Percentiles rank a stretch among this genome's conserved stretches.
Conservation (phyloP, 2,113 vertebrate species). For the Microcebus tavaratra region DNA sequence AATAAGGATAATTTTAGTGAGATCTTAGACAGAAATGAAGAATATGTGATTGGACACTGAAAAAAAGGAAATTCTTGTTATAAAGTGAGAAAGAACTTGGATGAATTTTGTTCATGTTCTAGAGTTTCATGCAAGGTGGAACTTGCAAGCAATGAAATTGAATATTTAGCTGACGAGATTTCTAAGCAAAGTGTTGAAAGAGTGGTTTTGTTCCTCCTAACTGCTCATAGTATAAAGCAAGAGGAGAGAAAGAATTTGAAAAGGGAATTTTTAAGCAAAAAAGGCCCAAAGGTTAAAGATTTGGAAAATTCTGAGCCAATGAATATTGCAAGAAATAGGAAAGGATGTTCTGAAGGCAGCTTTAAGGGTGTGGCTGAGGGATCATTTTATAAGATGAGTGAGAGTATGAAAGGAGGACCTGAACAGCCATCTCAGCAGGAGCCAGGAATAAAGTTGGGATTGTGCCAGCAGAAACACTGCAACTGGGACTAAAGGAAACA, state of each 20-base stretch:
- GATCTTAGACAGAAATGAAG: neutral
- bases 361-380: neutral
- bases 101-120: neutral
- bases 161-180: neutral
- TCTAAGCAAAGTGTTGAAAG: neutral
- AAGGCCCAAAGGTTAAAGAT: neutral
- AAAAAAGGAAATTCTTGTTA: neutral
- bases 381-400: neutral
- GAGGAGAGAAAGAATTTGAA: neutral
- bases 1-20: neutral
- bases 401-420: neutral
- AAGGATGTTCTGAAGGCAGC: neutral
- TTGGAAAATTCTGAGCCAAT: neutral
- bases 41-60: neutral
- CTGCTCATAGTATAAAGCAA: neutral
- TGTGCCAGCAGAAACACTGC: neutral
- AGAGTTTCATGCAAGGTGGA: neutral
- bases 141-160: neutral
- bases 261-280: neutral
- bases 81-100: neutral
- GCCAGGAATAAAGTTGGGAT: neutral
- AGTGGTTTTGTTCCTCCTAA: neutral
- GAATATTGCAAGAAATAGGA: neutral
- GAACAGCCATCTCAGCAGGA: neutral
- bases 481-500: neutral